Conservation (phyloP, 1,140 invertebrate genomes). For the Bombus turneri region DNA sequence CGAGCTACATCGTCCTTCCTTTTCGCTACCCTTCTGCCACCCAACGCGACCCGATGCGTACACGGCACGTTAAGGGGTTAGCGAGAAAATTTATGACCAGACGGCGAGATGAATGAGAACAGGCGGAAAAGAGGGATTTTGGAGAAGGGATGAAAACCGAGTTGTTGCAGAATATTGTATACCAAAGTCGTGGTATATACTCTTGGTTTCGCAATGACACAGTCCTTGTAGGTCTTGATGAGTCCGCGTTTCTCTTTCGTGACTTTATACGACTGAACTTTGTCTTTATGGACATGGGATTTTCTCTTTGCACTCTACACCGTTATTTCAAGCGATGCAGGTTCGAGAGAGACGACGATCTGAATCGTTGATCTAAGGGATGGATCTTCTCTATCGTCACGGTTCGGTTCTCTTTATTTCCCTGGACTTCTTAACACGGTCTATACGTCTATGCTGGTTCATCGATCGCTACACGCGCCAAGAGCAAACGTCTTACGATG, state of each 20-base stretch:
- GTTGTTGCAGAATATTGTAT: background rate
- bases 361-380: background rate
- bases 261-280: background rate
- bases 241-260: background rate
- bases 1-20: constrained; percentile 8
- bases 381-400: background rate
- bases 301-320: too few relatives aligned
- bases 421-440: background rate
- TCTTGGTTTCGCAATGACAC: background rate
- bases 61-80: constrained; percentile 26
- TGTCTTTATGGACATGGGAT: background rate
- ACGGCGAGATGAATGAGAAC: constrained; percentile 33
- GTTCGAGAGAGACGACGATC: background rate
- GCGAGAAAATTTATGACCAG: constrained; percentile 39
- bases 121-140: background rate
- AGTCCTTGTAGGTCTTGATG: background rate
- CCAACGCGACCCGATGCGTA: background rate
- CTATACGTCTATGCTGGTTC: background rate
- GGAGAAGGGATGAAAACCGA: constrained; percentile 6
- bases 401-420: background rate
- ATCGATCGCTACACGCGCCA: background rate
- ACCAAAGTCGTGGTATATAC: background rate
- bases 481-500: background rate
- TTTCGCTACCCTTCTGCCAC: background rate
- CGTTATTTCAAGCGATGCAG: background rate